These are phyloP conservation scores for Kuschelorhynchus macadamiae DNA, from an alignment of 2,888 invertebrate species.

Conservation along the genomic window DNA sequence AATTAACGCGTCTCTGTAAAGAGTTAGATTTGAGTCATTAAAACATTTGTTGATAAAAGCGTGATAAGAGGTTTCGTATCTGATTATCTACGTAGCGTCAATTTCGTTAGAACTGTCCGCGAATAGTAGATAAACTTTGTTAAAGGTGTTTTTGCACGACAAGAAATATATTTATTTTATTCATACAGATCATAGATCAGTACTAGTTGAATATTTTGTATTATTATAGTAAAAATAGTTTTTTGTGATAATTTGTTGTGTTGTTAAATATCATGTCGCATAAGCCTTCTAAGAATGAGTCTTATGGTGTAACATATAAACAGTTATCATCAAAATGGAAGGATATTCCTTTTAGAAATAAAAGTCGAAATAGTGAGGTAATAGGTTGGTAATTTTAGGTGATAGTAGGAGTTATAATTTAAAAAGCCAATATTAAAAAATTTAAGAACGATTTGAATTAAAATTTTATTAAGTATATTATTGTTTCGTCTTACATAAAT, in stretches of 20 bases:
- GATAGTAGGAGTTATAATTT: too few species aligned
- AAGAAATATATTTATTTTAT: too few species aligned
- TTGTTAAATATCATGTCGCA: slow-evolving; percentile 51
- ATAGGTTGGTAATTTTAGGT: not conserved
- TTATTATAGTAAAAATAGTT: too few species aligned
- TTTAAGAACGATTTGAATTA: too few species aligned
- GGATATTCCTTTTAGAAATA: slow-evolving; percentile 53
- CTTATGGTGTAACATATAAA: slow-evolving; percentile 55
- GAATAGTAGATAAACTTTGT: not conserved
- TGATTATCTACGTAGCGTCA: slow-evolving; percentile 13
- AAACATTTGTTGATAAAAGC: not conserved
- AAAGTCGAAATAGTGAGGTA: slow-evolving; percentile 37
- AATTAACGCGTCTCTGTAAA: too few species aligned
- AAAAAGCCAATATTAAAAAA: too few species aligned
- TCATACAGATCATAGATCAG: too few species aligned
- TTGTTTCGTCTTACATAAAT: too few species aligned
- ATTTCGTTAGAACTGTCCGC: not conserved
- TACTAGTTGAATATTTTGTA: too few species aligned
- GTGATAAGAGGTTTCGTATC: slow-evolving; percentile 7
- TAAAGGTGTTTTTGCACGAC: not conserved
- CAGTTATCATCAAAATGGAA: slow-evolving; percentile 59
- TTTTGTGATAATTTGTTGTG: too few species aligned
- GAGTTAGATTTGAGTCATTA: too few species aligned
- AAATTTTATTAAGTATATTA: too few species aligned
- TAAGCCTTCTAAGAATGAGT: slow-evolving; percentile 38